Base-by-base conservation (phyloP, 92 coral and sea anemone species). In the Palythoa caribaeorum region DNA sequence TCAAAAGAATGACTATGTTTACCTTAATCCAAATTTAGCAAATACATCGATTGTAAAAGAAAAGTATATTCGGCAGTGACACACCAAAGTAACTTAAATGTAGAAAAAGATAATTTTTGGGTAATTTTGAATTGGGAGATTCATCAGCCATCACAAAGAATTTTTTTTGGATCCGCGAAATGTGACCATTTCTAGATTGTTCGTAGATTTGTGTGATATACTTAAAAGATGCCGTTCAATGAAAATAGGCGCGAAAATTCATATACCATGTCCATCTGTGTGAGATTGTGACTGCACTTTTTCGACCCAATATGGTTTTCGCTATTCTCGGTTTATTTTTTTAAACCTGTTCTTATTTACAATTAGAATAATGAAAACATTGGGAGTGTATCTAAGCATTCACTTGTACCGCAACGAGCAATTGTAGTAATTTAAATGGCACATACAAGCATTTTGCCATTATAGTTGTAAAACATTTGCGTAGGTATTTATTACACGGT, bases 171-270 rank as follows among this genome's bases (percentile, higher is more conserved):
- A 28, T n/a, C 14, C 28, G 83, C 6, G 16, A 37, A 38, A 55
- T 15, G 1, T 53, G 48, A 57, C 50, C 51, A 78, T 57, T 78
- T 78, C 55, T 55, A 55, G 83, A 57, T 78, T 16, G 20, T 38
- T 53, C 6, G 52, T 11, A 78, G 83, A 78, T 53, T 35, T 57
- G 40, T 17, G 39, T 28, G 48, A 52, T 28, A 53, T 47, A 57
- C 21, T 11, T 44, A 14, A 20, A 73, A 7, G n/a, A 2, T 9
- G 65, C 51, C 48, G 28, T 28, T 28, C 28, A 28, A 28, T 28
- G 28, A 28, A 28, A 28, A 28, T 28, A 28, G 28, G 28, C 28
- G 48, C 75, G 39, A 71, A 15, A 20, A 3, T n/a, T 76, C 50
- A 10, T 13, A 17, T 75, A 28, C 28, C 53, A n/a, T 15, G 60